Evolutionary conservation across 2,113 vertebrate genomes (phyloP).

Genomic region (Burhinus oedicnemus): DNA sequence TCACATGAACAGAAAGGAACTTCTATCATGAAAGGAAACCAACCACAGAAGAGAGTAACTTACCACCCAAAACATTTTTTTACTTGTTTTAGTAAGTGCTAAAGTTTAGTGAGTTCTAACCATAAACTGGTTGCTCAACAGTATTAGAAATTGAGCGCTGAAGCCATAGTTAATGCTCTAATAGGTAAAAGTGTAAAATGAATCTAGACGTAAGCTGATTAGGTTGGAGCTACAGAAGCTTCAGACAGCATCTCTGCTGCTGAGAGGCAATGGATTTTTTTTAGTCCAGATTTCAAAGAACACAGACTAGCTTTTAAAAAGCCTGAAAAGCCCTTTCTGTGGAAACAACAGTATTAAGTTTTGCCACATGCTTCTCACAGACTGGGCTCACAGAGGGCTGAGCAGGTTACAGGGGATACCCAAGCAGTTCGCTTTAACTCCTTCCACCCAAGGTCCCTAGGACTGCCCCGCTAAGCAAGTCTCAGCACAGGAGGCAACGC

Average conservation of each 20-base stretch:
- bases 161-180: neutral
- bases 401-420: neutral
- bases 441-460: neutral
- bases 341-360: neutral
- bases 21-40: neutral
- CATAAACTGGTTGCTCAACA: neutral
- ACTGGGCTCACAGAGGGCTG: neutral
- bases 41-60: neutral
- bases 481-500: neutral
- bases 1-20: neutral
- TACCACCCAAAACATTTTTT: neutral
- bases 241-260: neutral
- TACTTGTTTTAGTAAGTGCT: neutral
- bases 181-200: neutral
- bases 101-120: neutral
- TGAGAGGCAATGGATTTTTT: neutral
- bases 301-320: neutral
- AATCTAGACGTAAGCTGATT: neutral
- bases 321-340: neutral
- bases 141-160: neutral
- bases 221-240: neutral
- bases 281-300: neutral
- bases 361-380: neutral
- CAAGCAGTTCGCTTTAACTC: neutral
- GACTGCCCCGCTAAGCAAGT: neutral